These are phyloP conservation scores for Cephus runcator DNA, from an alignment of 2,888 invertebrate species.

Conservation along the genomic window DNA sequence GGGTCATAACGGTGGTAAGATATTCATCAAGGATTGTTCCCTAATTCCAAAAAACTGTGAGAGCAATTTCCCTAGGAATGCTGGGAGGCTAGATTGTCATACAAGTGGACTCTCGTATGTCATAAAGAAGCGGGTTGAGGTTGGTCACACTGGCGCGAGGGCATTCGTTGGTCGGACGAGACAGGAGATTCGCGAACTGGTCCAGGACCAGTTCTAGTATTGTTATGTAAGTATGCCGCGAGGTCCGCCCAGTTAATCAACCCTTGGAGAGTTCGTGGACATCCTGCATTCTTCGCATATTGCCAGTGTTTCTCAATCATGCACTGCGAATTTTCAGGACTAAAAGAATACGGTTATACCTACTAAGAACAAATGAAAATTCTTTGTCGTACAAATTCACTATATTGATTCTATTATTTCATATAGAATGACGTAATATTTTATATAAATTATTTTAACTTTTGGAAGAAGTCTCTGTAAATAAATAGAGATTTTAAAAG, in stretches of 20 bases:
- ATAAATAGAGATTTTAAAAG: no score
- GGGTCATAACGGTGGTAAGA: not conserved
- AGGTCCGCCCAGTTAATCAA: constrained; percentile 40
- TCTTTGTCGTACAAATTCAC: not conserved
- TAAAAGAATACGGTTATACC: not conserved
- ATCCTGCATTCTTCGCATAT: constrained; percentile 33
- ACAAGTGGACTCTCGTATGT: constrained; percentile 20
- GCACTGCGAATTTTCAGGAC: not conserved
- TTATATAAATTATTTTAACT: no score
- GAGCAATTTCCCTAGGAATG: constrained; percentile 31
- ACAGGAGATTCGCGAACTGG: not conserved
- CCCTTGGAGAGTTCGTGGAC: constrained; percentile 29
- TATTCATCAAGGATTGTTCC: not conserved
- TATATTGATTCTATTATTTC: no score
- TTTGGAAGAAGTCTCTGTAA: no score
- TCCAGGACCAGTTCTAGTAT: constrained; percentile 19
- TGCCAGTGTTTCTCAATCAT: constrained; percentile 26
- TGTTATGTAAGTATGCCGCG: constrained; percentile 36
- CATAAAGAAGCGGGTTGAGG: constrained; percentile 18
- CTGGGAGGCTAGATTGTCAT: constrained; percentile 10
- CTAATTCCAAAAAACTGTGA: constrained; percentile 18
- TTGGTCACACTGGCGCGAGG: constrained; percentile 5
- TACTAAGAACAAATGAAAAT: not conserved
- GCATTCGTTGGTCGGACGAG: not conserved
- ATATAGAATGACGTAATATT: no score